phyloP scores from a whole-genome alignment of 2,888 invertebrate species.

The Conomelus anceps region DNA sequence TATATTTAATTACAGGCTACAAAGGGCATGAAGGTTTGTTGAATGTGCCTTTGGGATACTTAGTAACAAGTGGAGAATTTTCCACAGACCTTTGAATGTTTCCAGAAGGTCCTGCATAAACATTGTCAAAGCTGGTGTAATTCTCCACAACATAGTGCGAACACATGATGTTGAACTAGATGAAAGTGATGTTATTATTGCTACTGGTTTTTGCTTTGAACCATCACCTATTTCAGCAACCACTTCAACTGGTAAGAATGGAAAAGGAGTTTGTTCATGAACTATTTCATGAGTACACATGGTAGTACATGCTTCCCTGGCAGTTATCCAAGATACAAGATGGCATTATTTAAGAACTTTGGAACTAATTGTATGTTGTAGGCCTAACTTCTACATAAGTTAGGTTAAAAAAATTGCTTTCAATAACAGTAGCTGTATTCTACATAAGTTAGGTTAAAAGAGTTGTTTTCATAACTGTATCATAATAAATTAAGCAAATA shows the following conservation, averaged over 20 bases:
- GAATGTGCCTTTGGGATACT: constrained; percentile 14
- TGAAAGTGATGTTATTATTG: background rate
- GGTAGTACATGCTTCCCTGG: constrained; percentile 1
- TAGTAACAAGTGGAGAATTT: constrained; percentile 5
- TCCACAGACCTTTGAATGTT: constrained; percentile 10
- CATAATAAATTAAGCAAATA: no score
- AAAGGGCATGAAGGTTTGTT: background rate
- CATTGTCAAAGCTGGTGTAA: background rate
- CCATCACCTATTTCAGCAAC: background rate
- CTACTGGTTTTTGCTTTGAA: background rate
- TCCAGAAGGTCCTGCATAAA: constrained; percentile 1
- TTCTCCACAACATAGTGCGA: constrained; percentile 10
- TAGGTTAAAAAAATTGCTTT: no score
- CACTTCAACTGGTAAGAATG: background rate
- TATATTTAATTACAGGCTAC: constrained; percentile 13
- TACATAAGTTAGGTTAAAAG: no score
- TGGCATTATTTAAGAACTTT: no score
- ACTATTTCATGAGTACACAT: background rate
- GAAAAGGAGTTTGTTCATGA: constrained; percentile 3
- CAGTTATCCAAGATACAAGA: constrained; percentile 3
- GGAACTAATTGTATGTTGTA: no score
- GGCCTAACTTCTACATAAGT: no score
- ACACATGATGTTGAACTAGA: background rate
- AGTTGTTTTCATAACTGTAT: no score
- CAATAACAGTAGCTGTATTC: no score